Evolutionary conservation across 2,888 invertebrate genomes (phyloP).

Genomic region (Blomia tropicalis): DNA sequence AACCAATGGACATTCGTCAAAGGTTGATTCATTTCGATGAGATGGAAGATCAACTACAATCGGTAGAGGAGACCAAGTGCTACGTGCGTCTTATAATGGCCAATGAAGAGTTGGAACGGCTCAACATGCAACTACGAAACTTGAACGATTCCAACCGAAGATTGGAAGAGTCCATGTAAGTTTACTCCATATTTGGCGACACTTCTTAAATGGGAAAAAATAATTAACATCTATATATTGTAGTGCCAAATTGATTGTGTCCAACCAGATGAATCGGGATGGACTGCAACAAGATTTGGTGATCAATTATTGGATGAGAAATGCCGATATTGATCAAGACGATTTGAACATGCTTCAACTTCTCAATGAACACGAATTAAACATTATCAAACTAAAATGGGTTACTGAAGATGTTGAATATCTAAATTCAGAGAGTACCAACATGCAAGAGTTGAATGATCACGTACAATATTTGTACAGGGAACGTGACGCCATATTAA

Average conservation of each 20-base stretch:
- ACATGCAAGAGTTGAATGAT: constrained; percentile 31
- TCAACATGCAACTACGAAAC: not conserved
- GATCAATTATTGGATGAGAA: not conserved
- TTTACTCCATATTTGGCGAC: too few species aligned
- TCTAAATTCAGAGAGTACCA: not conserved
- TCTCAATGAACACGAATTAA: not conserved
- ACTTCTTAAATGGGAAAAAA: too few species aligned
- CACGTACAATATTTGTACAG: constrained; percentile 37
- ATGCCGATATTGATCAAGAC: not conserved
- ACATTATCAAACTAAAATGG: not conserved
- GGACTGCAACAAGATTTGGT: not conserved
- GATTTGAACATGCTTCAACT: not conserved
- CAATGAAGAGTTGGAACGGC: not conserved
- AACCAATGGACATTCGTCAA: not conserved
- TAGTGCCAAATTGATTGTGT: not conserved
- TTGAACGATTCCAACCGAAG: not conserved
- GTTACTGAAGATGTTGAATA: not conserved
- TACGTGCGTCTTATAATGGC: not conserved
- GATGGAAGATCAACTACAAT: not conserved
- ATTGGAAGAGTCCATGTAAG: too few species aligned
- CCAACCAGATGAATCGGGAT: not conserved
- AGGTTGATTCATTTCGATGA: not conserved
- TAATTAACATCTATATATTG: not conserved
- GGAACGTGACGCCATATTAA: constrained; percentile 39
- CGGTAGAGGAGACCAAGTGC: constrained; percentile 6